These are phyloP conservation scores for Chrysodeixis includens DNA, from an alignment of 2,888 invertebrate genomes.

Conservation along the genomic window DNA sequence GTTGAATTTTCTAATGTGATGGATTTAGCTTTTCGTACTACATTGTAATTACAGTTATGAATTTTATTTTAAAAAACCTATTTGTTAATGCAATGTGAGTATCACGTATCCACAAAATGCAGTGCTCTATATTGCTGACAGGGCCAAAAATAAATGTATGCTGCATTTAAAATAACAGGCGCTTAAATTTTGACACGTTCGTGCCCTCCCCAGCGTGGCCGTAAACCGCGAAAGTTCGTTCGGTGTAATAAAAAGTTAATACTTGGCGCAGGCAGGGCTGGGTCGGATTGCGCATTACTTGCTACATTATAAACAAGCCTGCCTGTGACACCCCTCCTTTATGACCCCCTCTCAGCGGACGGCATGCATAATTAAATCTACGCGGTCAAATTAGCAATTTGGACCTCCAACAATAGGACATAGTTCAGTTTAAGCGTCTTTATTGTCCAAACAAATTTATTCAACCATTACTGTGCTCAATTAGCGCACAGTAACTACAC, in stretches of 20 bases:
- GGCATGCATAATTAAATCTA: constrained; percentile 89
- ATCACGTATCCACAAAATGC: constrained; percentile 43
- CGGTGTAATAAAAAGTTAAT: constrained; percentile 87
- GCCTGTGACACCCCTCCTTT: constrained; percentile 85
- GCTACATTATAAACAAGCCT: constrained; percentile 88
- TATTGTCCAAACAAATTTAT: constrained; percentile 85
- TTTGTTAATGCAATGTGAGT: neutral
- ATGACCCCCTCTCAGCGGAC: constrained; percentile 80
- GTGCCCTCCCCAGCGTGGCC: constrained; percentile 72
- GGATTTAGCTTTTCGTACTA: neutral
- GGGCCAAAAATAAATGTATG: constrained; percentile 49
- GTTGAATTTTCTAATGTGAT: neutral
- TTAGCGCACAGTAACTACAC: constrained; percentile 74
- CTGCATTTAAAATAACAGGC: constrained; percentile 62
- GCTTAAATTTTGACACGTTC: constrained; percentile 71
- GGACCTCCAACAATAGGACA: constrained; percentile 84
- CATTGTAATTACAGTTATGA: too few relatives aligned
- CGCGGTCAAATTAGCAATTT: constrained; percentile 88
- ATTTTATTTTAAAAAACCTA: neutral
- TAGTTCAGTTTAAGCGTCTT: constrained; percentile 86
- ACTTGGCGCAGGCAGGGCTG: constrained; percentile 78
- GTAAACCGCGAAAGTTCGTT: constrained; percentile 83
- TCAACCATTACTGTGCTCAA: constrained; percentile 82
- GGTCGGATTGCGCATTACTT: constrained; percentile 85
- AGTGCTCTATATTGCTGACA: constrained; percentile 44